A percentile compares a stretch with the other conserved stretches of the same genome.
Evolutionary conservation across 2,888 invertebrate genomes (phyloP).

Genomic region (Cerastoderma edule): DNA sequence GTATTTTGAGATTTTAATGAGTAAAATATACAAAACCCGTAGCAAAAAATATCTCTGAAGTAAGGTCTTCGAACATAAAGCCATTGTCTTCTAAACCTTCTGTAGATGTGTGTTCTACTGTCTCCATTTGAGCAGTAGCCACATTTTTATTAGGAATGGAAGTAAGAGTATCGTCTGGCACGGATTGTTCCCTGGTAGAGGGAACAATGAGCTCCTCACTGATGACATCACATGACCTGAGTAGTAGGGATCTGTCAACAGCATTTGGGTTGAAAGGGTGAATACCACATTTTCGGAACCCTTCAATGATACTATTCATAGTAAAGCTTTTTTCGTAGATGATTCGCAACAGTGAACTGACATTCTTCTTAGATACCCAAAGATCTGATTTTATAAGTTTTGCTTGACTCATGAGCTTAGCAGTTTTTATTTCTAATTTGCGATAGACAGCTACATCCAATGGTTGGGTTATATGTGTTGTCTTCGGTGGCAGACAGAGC

Average conservation of each 20-base stretch:
- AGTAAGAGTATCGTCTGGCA: not conserved
- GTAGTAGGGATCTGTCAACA: slow-evolving; percentile 14
- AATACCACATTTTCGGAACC: slow-evolving; percentile 22
- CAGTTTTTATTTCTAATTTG: slow-evolving; percentile 41
- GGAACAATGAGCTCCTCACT: not conserved
- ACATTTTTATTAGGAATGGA: not conserved
- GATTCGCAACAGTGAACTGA: slow-evolving; percentile 5
- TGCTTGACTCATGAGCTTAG: slow-evolving; percentile 32
- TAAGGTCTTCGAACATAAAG: not conserved
- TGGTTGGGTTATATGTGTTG: slow-evolving; percentile 30
- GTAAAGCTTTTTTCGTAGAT: slow-evolving; percentile 22
- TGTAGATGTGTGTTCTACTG: not conserved
- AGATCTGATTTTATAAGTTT: slow-evolving; percentile 15
- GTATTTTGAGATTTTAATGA: no score
- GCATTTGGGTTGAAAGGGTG: slow-evolving; percentile 22
- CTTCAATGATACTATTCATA: slow-evolving; percentile 25
- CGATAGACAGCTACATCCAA: slow-evolving; percentile 45
- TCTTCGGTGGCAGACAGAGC: slow-evolving; percentile 35
- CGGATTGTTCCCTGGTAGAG: not conserved
- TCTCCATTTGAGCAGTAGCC: not conserved
- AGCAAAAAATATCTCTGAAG: no score
- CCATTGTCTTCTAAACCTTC: not conserved
- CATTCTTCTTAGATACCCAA: no score
- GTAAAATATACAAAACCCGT: no score
- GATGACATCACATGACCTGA: not conserved